These are phyloP conservation scores for Lagopus muta DNA, from an alignment of 2,113 vertebrate genomes.

Conservation along the genomic window DNA sequence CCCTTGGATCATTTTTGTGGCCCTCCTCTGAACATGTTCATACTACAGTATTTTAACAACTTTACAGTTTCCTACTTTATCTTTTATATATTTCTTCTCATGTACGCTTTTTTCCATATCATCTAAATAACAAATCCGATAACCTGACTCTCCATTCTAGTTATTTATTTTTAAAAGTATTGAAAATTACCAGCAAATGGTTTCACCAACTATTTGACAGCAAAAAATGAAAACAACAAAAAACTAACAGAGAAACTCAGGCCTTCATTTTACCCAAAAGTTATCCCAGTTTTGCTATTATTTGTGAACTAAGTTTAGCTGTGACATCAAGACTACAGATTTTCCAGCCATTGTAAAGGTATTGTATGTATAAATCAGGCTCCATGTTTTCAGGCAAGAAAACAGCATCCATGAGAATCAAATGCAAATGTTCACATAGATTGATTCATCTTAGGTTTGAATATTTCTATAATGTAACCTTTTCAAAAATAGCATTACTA, in stretches of 20 bases:
- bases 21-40: not conserved
- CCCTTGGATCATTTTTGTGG: too few relatives aligned
- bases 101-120: not conserved
- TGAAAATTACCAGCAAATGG: not conserved
- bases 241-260: not conserved
- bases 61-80: not conserved
- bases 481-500: not conserved
- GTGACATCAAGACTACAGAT: not conserved
- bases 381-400: not conserved
- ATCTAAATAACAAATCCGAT: not conserved
- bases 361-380: not conserved
- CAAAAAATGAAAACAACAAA: not conserved
- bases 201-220: not conserved
- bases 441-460: not conserved
- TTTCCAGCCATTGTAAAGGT: not conserved
- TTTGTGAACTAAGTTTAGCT: not conserved
- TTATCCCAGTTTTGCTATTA: not conserved
- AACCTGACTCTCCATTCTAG: not conserved
- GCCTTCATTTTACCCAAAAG: not conserved
- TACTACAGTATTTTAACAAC: not conserved
- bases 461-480: not conserved
- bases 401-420: not conserved
- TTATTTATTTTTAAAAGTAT: not conserved
- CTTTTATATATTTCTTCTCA: not conserved
- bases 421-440: not conserved